Evolutionary conservation across 2,113 vertebrate genomes (phyloP), one percentile per base, ranked within the genome.

Genomic region (Semnornis frantzii): DNA sequence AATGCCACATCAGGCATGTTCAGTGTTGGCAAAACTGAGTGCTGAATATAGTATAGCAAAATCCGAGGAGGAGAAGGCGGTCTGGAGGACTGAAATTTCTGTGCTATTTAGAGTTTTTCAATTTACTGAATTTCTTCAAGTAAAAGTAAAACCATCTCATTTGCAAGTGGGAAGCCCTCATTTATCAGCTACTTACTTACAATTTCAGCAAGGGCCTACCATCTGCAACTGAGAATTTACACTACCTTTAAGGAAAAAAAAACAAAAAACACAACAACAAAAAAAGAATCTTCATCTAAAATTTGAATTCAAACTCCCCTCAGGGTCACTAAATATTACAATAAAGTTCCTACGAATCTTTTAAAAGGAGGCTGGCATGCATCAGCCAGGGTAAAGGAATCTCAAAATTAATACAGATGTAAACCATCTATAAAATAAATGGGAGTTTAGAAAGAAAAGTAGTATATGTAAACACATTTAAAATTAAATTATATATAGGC

Each of bases 1-100:
- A 97, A 96, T 93, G 94, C 92, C 92, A 94, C 82, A 93, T 97
- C 94, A 97, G 92, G 91, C 90, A 89, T 97, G 89, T 89, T 88
- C 46, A 4, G 64, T 92, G 85, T 92, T 95, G 94, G 92, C 92
- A 96, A 96, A 97, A 94, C 81, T 91, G 73, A 88, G 73, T 28
- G 92, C 92, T 95, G 93, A 96, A 97, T 95, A 90, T 94, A 93
- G 93, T 80, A 64, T 20, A 73, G 92, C 92, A 95, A 97, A 95
- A 92, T 78, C 80, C 90, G 91, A 89, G 87, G 94, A 88, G 90
- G 84, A 93, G 92, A 93, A 93, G 93, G 71, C 82, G 76, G 95
- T 92, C 86, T 96, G 95, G 82, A 93, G 90, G 88, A 94, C 80
- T 96, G 89, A 92, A 96, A 96, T 94, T 95, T 90, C 93, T 94